These are phyloP conservation scores for Spialia ferax DNA, from an alignment of 2,888 invertebrate species.

Conservation along the genomic window DNA sequence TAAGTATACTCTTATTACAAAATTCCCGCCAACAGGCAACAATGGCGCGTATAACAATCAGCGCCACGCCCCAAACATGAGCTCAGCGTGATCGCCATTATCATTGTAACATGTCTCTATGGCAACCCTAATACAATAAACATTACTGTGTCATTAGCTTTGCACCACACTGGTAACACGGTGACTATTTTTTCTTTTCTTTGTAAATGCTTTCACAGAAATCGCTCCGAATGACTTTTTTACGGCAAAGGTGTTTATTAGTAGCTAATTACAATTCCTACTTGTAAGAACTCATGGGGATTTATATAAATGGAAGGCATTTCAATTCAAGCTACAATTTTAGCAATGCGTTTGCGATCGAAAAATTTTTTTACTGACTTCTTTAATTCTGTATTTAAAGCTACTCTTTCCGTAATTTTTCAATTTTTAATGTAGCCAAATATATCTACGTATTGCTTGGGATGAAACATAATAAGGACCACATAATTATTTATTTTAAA, in stretches of 20 bases:
- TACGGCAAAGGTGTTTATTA: slow-evolving; percentile 45
- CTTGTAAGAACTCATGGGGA: slow-evolving; percentile 23
- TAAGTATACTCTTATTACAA: slow-evolving; percentile 62
- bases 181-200: slow-evolving; percentile 48
- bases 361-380: too few species aligned
- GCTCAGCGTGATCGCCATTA: slow-evolving; percentile 79
- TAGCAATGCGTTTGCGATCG: background rate
- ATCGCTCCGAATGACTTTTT: slow-evolving; percentile 24
- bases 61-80: slow-evolving; percentile 83
- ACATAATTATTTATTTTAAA: background rate
- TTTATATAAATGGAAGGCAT: slow-evolving; percentile 12
- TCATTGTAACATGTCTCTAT: slow-evolving; percentile 79
- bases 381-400: too few species aligned
- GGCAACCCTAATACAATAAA: slow-evolving; percentile 84
- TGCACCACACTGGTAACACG: slow-evolving; percentile 77
- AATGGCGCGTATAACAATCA: slow-evolving; percentile 73
- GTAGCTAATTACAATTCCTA: slow-evolving; percentile 50
- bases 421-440: too few species aligned
- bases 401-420: too few species aligned
- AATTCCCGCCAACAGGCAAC: slow-evolving; percentile 74
- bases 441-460: background rate
- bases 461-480: background rate
- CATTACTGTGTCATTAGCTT: slow-evolving; percentile 81
- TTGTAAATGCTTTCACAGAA: background rate
- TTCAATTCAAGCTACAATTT: background rate